Evolutionary conservation across 2,888 invertebrate species (phyloP).

Genomic region (Parelbella ahira): DNA sequence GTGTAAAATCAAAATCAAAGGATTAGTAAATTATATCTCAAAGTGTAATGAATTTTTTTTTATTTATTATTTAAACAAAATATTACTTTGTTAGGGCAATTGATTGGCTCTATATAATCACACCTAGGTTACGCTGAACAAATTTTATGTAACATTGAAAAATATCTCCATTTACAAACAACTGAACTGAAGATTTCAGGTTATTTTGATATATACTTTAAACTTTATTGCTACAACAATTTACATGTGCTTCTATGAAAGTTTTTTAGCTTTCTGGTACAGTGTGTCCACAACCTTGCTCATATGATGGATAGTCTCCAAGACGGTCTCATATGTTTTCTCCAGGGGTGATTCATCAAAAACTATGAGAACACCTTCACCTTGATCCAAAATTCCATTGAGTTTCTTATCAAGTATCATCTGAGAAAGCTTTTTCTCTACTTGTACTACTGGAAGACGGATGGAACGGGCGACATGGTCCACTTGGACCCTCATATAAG

Average conservation of each 20-base stretch:
- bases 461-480: conserved; percentile 95
- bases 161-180: conserved; percentile 62
- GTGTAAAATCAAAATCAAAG: conserved; percentile 53
- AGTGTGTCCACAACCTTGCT: conserved; percentile 99
- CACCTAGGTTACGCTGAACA: conserved; percentile 42
- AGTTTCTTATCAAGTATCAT: conserved; percentile 99
- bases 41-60: too few relatives aligned
- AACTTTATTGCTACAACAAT: conserved; percentile 71
- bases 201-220: conserved; percentile 72
- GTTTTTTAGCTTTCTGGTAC: conserved; percentile 99
- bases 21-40: conserved; percentile 54
- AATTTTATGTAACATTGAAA: conserved; percentile 51
- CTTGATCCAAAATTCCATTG: conserved; percentile 98
- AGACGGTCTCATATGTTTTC: conserved; percentile 97
- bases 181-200: conserved; percentile 67
- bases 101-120: conserved; percentile 27
- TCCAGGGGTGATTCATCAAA: conserved; percentile 97
- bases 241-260: conserved; percentile 84
- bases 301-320: conserved; percentile 99
- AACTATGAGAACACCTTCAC: conserved; percentile 97
- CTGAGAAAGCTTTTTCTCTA: conserved; percentile 99
- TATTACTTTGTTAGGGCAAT: conserved; percentile 20
- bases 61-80: conserved; percentile 35
- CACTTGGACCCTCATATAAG: conserved; percentile 97
- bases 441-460: conserved; percentile 91